Evolutionary conservation across 1,140 invertebrate genomes (phyloP), one percentile per base, ranked within the genome.

Genomic region (Drosophila kohkoa): DNA sequence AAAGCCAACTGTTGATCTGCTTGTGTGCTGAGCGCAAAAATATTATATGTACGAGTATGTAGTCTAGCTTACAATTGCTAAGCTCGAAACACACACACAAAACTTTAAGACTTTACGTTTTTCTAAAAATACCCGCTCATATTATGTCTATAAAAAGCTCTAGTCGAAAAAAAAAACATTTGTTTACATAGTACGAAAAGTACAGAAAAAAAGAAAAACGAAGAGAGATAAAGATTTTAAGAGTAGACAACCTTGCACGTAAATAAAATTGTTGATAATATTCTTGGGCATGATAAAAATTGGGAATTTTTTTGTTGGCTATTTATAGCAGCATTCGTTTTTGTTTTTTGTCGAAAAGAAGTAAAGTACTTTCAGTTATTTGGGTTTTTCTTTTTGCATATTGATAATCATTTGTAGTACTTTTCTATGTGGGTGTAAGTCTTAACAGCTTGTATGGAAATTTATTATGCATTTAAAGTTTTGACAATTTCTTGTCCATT

Each of bases 1-100:
- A 68, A 77, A 75, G 68, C 83, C 88, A 89, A 83, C 85, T 88
- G 85, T 88, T 88, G 85, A 88, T 79, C 81, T 77, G 41, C 38
- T 64, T 77, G 54, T 52, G 64, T 43, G 69, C 28, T 16, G 20
- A 30, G 52, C 35, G 11, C 45, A 45, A 62, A 78, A 86, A 86
- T 78, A 72, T 63, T 63, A 45, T 54, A 74, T 46, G 5, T 8
- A 5, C 28, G 6, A 7, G 32, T 35, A 38, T 38, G 35, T 38
- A 38, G 35, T 72, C 57, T 30, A 67, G 62, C 62, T 64, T 75
- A 52, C 57, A 71, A 54, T 54, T 77, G 67, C 38, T 62, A 51
- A 51, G 41, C 41, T 41, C 66, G n/a, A 41, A n/a, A 43, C 30
- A 46, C 38, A 55, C 16, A 32, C 30, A 16, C 15, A 55, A 55